A percentile compares a stretch with the other conserved stretches of the same genome.
Conservation (phyloP, 2,113 vertebrate genomes). For the Burhinus oedicnemus region DNA sequence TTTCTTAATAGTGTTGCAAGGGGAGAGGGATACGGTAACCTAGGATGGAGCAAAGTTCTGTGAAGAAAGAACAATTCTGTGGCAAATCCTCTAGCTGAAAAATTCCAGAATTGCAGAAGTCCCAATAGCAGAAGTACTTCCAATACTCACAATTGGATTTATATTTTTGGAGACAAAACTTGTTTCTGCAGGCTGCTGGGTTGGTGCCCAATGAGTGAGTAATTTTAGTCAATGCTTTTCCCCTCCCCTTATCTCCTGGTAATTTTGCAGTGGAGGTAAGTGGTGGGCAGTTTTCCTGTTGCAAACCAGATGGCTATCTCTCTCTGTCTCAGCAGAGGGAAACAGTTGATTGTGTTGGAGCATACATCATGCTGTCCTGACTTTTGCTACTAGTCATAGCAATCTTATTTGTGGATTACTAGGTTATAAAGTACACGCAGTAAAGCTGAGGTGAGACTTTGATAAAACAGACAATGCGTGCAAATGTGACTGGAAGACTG, state of each 20-base stretch:
- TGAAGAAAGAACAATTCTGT: background rate
- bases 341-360: background rate
- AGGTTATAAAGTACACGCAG: background rate
- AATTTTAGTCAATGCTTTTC: background rate
- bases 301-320: background rate
- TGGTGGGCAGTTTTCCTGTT: background rate
- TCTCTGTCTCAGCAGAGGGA: background rate
- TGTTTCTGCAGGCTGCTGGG: background rate
- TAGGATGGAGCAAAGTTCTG: background rate
- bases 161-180: background rate
- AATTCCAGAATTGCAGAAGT: background rate
- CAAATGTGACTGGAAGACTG: background rate
- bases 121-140: background rate
- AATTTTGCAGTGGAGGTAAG: conserved; percentile 32
- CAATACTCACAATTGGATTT: background rate
- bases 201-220: background rate
- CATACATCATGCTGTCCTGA: background rate
- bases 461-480: background rate
- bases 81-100: background rate
- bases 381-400: background rate
- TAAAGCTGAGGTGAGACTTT: background rate
- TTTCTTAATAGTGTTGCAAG: background rate
- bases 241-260: background rate
- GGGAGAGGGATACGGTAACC: background rate
- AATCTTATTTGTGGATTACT: background rate